phyloP scores from a whole-genome alignment of 2,797 vertebrate species.

The Iguana delicatissima region DNA sequence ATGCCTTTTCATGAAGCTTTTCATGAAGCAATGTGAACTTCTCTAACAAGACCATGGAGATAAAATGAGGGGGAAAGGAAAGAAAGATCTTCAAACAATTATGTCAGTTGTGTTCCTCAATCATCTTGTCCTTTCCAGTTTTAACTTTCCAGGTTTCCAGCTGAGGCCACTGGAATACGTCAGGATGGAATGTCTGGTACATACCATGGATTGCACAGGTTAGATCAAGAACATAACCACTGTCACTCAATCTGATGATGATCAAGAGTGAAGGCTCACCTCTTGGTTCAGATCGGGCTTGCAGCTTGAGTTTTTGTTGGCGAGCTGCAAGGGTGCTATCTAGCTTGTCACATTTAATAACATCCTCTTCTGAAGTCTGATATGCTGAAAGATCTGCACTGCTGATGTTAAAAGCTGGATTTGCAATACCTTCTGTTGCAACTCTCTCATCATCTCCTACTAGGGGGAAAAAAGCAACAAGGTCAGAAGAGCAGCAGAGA shows the following conservation, averaged over 20 bases:
- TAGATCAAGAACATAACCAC: conserved; percentile 83
- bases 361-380: conserved; percentile 83
- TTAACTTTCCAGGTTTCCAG: conserved; percentile 17
- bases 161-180: conserved; percentile 78
- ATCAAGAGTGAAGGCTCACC: conserved; percentile 93
- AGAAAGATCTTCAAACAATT: conserved; percentile 56
- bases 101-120: conserved; percentile 42
- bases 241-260: conserved; percentile 85
- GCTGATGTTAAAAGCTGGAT: conserved; percentile 88
- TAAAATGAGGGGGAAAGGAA: fast-evolving
- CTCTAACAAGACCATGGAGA: not conserved
- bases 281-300: conserved; percentile 87
- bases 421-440: conserved; percentile 85
- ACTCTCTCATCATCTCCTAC: conserved; percentile 82
- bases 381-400: conserved; percentile 83
- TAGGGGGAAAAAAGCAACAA: conserved; percentile 77
- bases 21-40: not conserved
- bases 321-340: conserved; percentile 92
- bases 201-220: conserved; percentile 75
- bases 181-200: conserved; percentile 78
- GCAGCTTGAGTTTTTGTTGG: conserved; percentile 88
- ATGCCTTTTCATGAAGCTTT: not conserved
- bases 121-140: not conserved
- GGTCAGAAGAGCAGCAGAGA: conserved; percentile 80
- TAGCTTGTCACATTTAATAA: conserved; percentile 89